phyloP scores from a whole-genome alignment of 1,140 invertebrate species.

The Drosophila quadrilineata region DNA sequence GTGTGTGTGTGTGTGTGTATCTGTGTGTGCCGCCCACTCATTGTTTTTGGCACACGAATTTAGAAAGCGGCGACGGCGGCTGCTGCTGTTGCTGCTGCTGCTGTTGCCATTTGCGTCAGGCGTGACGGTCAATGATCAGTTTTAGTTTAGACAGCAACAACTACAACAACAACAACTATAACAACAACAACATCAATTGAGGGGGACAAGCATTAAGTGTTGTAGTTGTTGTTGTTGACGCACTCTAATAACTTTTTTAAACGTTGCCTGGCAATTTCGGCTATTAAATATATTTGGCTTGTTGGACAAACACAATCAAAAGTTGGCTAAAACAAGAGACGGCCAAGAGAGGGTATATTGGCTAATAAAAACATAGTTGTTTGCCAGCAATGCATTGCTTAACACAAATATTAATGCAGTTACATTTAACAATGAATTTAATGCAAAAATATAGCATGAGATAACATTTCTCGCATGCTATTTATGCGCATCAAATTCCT shows the following conservation, averaged over 20 bases:
- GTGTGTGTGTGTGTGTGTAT: no score
- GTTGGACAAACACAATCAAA: conserved; percentile 36
- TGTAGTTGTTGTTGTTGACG: conserved; percentile 50
- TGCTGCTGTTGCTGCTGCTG: conserved; percentile 10
- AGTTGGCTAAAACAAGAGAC: conserved; percentile 6
- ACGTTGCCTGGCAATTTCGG: conserved; percentile 44
- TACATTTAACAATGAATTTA: no score
- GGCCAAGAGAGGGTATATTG: not conserved
- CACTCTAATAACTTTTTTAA: conserved; percentile 74
- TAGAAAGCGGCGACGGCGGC: conserved; percentile 51
- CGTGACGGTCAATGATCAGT: conserved; percentile 77
- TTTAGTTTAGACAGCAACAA: conserved; percentile 57
- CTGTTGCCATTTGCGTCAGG: conserved; percentile 53
- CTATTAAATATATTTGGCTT: conserved; percentile 47
- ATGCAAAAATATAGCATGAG: no score
- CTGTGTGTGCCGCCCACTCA: conserved; percentile 47
- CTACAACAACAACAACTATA: conserved; percentile 22
- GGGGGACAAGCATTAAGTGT: conserved; percentile 17
- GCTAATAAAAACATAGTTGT: no score
- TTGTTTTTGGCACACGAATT: conserved; percentile 60
- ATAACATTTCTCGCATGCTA: no score
- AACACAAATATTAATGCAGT: no score
- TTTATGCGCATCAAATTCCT: no score
- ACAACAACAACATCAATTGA: conserved; percentile 15
- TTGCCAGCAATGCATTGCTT: no score